Base-by-base conservation (phyloP, 2,113 vertebrate genomes). In the Stomatorhinus ivindoensis region DNA sequence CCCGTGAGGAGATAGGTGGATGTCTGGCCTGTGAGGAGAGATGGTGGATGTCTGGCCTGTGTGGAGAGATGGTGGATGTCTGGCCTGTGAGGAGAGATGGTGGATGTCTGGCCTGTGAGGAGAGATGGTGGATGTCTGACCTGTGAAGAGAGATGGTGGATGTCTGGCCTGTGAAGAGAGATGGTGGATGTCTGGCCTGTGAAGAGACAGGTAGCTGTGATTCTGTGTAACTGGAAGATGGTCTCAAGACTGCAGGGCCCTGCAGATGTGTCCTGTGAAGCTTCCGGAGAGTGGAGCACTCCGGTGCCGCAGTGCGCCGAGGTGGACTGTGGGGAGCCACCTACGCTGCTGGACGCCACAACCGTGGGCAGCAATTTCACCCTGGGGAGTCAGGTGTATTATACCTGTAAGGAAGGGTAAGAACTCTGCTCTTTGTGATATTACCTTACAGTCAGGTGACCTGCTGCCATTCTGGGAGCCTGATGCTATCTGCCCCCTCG, bases 331-430 rank as follows among this genome's bases (percentile, higher is more conserved):
- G 96, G 95, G 11, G 92, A 95, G 17, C 98, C 98, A 0, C 97
- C 97, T 0, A 4, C 93, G 55, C 95, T 99, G 91, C 96, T 91
- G 92, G 97, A 98, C 2, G 98, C 98, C 0, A 85, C 94, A 88
- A 91, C 94, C 55, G 92, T 51, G 0, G 98, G 98, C 61, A 94
- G 93, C 88, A 97, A 97, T 94, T 98, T 96, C 80, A 98, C 97
- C 61, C 96, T 97, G 91, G 97, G 97, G 89, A 96, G 92, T 94
- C 95, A 88, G 0, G 95, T 98, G 93, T 95, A 96, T 93, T 99
- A 98, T 89, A 94, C 89, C 21, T 99, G 98, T 95, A 98, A 97
- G 94, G 96, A 99, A 96, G 98, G 98, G 98, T 99, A 97, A 94
- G 95, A 95, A 89, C 39, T 10, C 82, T 7, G 42, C 35, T 87